Evolutionary conservation across 2,888 invertebrate species (phyloP).

Genomic region (Eledona agricola): DNA sequence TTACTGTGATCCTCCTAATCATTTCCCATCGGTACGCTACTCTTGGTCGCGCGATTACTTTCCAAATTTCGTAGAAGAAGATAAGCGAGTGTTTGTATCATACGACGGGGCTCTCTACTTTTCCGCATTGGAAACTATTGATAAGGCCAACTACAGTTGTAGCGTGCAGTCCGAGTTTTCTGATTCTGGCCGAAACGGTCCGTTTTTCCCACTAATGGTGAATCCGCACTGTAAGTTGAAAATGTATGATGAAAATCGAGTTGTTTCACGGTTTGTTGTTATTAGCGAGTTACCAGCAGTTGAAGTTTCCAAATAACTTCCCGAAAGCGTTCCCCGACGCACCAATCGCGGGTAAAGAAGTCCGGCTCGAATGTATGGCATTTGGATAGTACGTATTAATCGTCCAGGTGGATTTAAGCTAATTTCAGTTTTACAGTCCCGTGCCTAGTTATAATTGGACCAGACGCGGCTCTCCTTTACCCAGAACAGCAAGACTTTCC

Average conservation of each 20-base stretch:
- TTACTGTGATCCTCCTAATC: conserved; percentile 91
- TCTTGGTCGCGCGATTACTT: conserved; percentile 92
- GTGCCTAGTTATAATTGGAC: conserved; percentile 96
- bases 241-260: conserved; percentile 5
- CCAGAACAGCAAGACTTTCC: conserved; percentile 74
- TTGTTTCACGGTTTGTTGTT: conserved; percentile 4
- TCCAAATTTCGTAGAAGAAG: conserved; percentile 93
- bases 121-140: conserved; percentile 90
- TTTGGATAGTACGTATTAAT: conserved; percentile 83
- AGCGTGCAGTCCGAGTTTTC: conserved; percentile 89
- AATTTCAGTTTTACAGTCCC: conserved; percentile 68
- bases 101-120: conserved; percentile 94
- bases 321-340: conserved; percentile 96
- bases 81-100: conserved; percentile 91
- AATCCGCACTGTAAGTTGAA: conserved; percentile 79
- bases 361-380: conserved; percentile 92
- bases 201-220: conserved; percentile 84
- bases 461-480: conserved; percentile 75
- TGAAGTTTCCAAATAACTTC: conserved; percentile 94
- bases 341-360: conserved; percentile 88
- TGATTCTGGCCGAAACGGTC: conserved; percentile 88
- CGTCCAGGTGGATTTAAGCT: conserved; percentile 1
- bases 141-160: conserved; percentile 90
- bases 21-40: conserved; percentile 88
- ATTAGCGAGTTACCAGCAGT: conserved; percentile 85